Evolutionary conservation across 2,113 vertebrate genomes (phyloP), one percentile per base, ranked within the genome.

Genomic region (Pterophyllum scalare): DNA sequence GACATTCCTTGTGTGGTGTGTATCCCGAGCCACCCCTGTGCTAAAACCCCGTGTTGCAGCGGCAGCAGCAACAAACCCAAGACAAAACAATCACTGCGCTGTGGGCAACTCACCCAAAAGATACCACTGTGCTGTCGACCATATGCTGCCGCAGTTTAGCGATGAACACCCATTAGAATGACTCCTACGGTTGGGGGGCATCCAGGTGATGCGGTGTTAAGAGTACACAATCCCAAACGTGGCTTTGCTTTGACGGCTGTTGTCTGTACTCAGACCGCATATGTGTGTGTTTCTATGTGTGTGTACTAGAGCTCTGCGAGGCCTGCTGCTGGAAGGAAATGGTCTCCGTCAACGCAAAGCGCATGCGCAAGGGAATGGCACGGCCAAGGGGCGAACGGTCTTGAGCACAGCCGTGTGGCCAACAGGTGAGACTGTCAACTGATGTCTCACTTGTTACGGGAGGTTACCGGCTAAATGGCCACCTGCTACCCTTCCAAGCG

Each of bases 291-390:
- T 33, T 58, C 13, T 70, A 26, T 8, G 7, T 78, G 40, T 54
- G 54, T 46, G 65, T 56, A 35, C 56, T 2, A 59, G 7, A 80
- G 74, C 82, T 88, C 77, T 35, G 38, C 17, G 57, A 91, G 94
- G 95, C 93, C 95, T 93, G 84, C 90, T 88, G 88, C 31, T 90
- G 88, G 93, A 94, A 95, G 91, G 94, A 96, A 96, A 96, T 95
- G 94, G 94, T 89, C 91, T 94, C 94, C 10, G 64, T 79, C 28
- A 54, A 10, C 7, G 13, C 0, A 72, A 6, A 1, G 10, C 94
- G 94, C 95, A 94, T 93, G 95, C 94, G 95, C 93, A 35, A 3
- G 59, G 26, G 31, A 35, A 1, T 0, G 3, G 59, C 46, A 6
- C 3, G 31, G 61, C 77, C 72, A 64, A 8, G 19, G 26, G 74